phyloP scores from a whole-genome alignment of 2,113 vertebrate species.

The Sterrhoptilus dennistouni region DNA sequence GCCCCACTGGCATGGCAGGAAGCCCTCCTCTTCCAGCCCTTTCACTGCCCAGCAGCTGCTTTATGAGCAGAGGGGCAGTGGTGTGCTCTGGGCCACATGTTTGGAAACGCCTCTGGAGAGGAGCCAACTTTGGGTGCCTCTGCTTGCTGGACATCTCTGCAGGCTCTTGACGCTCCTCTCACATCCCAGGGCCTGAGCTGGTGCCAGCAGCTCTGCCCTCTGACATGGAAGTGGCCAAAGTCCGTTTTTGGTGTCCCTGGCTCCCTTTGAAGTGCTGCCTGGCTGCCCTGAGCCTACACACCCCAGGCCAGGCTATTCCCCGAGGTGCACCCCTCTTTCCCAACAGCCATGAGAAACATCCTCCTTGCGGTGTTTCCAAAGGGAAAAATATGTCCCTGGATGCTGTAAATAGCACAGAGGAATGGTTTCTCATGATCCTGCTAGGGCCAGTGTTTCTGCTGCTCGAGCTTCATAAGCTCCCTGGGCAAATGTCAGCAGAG shows the following conservation, averaged over 20 bases:
- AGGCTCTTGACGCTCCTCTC: not conserved
- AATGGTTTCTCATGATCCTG: slow-evolving; percentile 64
- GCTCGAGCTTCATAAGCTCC: not conserved
- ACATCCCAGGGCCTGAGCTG: not conserved
- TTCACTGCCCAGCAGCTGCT: not conserved
- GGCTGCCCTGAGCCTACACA: not conserved
- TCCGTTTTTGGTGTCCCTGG: not conserved
- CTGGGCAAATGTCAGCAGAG: not conserved
- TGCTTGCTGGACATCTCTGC: not conserved
- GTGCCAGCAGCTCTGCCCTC: slow-evolving; percentile 21
- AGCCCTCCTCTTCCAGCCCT: not conserved
- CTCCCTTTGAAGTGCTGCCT: slow-evolving; percentile 33
- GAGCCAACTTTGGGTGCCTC: not conserved
- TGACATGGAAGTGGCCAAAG: slow-evolving; percentile 27
- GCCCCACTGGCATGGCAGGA: accelerated
- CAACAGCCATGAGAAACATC: slow-evolving; percentile 67
- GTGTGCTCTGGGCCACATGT: not conserved
- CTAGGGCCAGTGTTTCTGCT: not conserved
- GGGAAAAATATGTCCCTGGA: slow-evolving; percentile 29
- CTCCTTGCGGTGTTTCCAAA: slow-evolving; percentile 46
- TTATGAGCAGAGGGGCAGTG: accelerated
- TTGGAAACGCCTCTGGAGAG: not conserved
- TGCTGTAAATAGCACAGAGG: slow-evolving; percentile 65
- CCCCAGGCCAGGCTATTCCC: slow-evolving; percentile 43
- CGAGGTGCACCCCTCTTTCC: not conserved